Base-by-base conservation (phyloP, 2,888 invertebrate species). In the Drosophila dives region DNA sequence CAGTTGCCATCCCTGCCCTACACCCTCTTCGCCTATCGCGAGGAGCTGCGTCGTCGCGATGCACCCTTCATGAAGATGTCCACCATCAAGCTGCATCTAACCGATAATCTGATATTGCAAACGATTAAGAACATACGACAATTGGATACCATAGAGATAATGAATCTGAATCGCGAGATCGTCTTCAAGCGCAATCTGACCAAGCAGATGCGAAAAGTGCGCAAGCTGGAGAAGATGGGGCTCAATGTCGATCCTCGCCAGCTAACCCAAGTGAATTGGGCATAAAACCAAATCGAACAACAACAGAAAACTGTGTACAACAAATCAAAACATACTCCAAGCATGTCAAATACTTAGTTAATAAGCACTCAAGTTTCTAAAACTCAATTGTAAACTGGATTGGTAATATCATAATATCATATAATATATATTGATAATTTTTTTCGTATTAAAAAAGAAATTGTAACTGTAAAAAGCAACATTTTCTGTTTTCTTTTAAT, bases 151-250 rank as follows among this genome's bases (percentile, higher is more conserved):
- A 65, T 80, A n/a, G 86, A 86, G 64, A 81, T 86, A 23, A 81
- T 81, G 90, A 86, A 80, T 51, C 80, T 86, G 3, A 86, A 81
- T 48, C 80, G 85, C 7, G 90, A 90, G 64, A 89, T 90, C 23
- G 69, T 64, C 64, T 86, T 87, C 69, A 86, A 90, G 59, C 77
- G 89, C 10, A 76, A 71, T 6, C 38, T 86, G 56, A 82, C 78
- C 59, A 80, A 77, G 42, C 80, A 89, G 32, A 86, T 86, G 80
- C 60, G 75, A 0, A 84, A 89, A 17, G 84, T 89, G 15, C 80
- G 82, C 17, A 84, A 89, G 3, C 53, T 86, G 59, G 86, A 90
- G 66, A 81, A 86, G 26, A 49, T 86, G 10, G 90, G 86, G 8
- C 61, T 86, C 12, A 53, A 72, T 17, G 64, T 86, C n/a, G 87